Evolutionary conservation across 2,888 invertebrate genomes (phyloP), one percentile per base, ranked within the genome.

Genomic region (Drosophila maculinotata): DNA sequence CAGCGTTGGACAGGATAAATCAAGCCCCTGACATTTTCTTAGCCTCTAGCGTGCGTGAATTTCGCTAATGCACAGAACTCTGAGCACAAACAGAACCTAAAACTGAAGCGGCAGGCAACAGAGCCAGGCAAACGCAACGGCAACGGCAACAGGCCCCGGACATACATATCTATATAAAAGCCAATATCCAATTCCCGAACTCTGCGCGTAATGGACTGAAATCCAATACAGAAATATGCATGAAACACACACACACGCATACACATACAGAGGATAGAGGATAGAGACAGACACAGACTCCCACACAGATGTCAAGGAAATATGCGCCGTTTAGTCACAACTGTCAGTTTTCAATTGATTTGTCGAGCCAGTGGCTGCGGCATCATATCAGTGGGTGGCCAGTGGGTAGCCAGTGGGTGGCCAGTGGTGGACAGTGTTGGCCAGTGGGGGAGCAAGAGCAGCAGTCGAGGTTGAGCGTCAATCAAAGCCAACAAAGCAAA

Each of bases 181-280:
- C 67, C 87, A 85, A 82, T 82, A 86, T 82, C 82, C 81, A 87
- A 82, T 82, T 83, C 83, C 86, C 63, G 54, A 86, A 86, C 76
- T 72, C 83, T 62, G 59, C 64, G 62, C 82, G 86, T 87, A 82
- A 82, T 82, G 81, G 81, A 87, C 86, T 87, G 87, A 82, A 82
- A 82, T 82, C 87, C 75, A 87, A 88, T 79, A 86, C 88, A 84
- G 76, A 87, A 88, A 88, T 86, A 89, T 86, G 84, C 87, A 84
- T 84, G 88, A 74, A 74, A 75, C 52, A 65, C 63, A 68, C 53
- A 75, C 26, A 54, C 41, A 54, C 41, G 76, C 15, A 25, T 28
- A 38, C 33, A 31, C 25, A 63, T 4, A 30, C 9, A 44, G 1
- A 33, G 8, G 20, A 2, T 25, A 5, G 7, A 15, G 10, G 28